These are phyloP conservation scores for Dioctria linearis DNA, from an alignment of 2,888 invertebrate species.

Conservation along the genomic window DNA sequence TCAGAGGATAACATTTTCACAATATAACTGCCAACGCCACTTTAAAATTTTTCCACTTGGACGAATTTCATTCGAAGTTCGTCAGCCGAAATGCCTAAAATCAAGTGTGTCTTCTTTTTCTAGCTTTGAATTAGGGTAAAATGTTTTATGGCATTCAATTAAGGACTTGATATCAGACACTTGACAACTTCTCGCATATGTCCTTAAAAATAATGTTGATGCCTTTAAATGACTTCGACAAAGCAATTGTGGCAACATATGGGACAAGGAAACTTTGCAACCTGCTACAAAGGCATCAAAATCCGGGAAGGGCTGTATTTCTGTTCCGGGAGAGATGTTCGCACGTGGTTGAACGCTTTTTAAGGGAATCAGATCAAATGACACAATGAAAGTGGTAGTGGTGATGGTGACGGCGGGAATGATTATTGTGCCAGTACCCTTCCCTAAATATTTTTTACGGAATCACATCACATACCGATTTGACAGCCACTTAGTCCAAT, in stretches of 20 bases:
- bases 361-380: constrained; percentile 43
- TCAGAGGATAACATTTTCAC: constrained; percentile 47
- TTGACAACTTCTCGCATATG: constrained; percentile 55
- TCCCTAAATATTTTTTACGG: constrained; percentile 33
- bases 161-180: constrained; percentile 45
- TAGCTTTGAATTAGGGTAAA: neutral
- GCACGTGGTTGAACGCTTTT: constrained; percentile 48
- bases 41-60: constrained; percentile 49
- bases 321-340: constrained; percentile 1
- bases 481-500: constrained; percentile 54
- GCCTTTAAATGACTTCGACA: constrained; percentile 51
- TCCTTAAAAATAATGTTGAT: constrained; percentile 50
- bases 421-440: neutral
- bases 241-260: constrained; percentile 37
- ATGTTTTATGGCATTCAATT: constrained; percentile 50
- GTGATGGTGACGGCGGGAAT: neutral
- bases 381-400: neutral
- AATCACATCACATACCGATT: constrained; percentile 51
- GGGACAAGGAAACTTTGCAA: constrained; percentile 30
- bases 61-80: constrained; percentile 2
- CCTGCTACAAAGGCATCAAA: constrained; percentile 26
- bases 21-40: constrained; percentile 34
- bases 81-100: constrained; percentile 1
- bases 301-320: neutral
- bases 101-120: neutral